Evolutionary conservation across 2,113 vertebrate genomes (phyloP).

Genomic region (Toxotes chatareus): DNA sequence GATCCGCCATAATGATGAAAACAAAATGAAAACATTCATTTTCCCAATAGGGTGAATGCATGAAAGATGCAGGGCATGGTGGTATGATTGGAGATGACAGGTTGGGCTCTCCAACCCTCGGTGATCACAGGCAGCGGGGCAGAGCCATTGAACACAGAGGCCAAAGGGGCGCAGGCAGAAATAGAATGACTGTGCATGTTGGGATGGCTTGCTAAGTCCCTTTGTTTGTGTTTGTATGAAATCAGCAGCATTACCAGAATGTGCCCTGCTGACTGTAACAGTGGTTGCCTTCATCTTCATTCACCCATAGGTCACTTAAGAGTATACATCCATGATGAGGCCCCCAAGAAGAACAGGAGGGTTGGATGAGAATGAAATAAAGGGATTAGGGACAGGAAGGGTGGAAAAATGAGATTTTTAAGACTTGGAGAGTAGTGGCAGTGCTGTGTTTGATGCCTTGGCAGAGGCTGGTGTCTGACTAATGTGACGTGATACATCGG

Average conservation of each 20-base stretch:
- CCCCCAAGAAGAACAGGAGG: slow-evolving; percentile 43
- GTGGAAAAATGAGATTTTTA: slow-evolving; percentile 55
- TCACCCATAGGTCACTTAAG: slow-evolving; percentile 49
- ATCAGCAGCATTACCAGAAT: slow-evolving; percentile 43
- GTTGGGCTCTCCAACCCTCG: background rate
- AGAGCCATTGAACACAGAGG: slow-evolving; percentile 25
- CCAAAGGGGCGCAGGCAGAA: slow-evolving; percentile 37
- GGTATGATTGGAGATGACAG: slow-evolving; percentile 59
- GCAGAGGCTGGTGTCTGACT: slow-evolving; percentile 84
- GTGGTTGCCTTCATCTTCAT: slow-evolving; percentile 47
- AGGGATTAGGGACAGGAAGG: slow-evolving; percentile 45
- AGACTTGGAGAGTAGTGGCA: slow-evolving; percentile 54
- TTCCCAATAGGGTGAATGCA: slow-evolving; percentile 13
- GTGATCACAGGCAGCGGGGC: slow-evolving; percentile 37
- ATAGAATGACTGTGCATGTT: slow-evolving; percentile 22
- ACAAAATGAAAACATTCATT: slow-evolving; percentile 25
- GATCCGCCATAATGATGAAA: slow-evolving; percentile 31
- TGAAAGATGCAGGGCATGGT: slow-evolving; percentile 37
- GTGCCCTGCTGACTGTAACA: slow-evolving; percentile 58
- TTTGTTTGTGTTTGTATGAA: slow-evolving; percentile 63
- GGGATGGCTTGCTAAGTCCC: slow-evolving; percentile 33
- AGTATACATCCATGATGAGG: slow-evolving; percentile 45
- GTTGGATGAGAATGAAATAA: slow-evolving; percentile 58
- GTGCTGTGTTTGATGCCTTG: slow-evolving; percentile 68
- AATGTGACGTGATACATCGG: slow-evolving; percentile 83